Conservation (phyloP, 2,888 invertebrate genomes). For the Noctua janthina region DNA sequence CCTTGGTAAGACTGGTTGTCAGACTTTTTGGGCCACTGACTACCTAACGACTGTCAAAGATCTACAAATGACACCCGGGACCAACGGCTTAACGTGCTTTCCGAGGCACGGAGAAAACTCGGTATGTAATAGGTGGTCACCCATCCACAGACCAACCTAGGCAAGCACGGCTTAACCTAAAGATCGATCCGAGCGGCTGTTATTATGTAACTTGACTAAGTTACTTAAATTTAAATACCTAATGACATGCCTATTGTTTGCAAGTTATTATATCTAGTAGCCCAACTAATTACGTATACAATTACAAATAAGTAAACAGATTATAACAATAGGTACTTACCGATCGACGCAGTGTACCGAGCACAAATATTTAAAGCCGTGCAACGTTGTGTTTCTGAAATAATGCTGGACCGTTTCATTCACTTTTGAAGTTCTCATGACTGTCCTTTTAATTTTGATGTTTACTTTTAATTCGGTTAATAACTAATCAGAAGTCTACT, state of each 20-base stretch:
- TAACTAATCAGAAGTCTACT: neutral
- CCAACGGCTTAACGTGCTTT: no score
- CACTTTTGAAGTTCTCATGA: conserved; percentile 59
- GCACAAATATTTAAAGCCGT: conserved; percentile 85
- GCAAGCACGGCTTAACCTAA: no score
- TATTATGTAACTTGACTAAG: neutral
- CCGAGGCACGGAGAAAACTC: no score
- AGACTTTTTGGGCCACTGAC: no score
- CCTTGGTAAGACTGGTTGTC: no score
- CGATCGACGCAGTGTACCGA: conserved; percentile 77
- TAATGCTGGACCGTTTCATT: conserved; percentile 72
- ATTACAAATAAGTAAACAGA: neutral
- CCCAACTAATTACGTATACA: neutral
- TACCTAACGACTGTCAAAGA: no score
- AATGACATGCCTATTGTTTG: neutral
- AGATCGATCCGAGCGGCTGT: no score
- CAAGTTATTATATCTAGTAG: neutral
- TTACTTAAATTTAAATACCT: neutral
- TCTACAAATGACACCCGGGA: no score
- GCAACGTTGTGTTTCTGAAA: conserved; percentile 81
- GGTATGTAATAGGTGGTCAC: no score
- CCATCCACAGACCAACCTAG: no score
- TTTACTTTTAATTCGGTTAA: neutral
- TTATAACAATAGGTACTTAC: conserved; percentile 69
- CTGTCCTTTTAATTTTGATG: conserved; percentile 3